phyloP scores from a whole-genome alignment of 2,797 vertebrate species.

The Sciurus vulgaris region DNA sequence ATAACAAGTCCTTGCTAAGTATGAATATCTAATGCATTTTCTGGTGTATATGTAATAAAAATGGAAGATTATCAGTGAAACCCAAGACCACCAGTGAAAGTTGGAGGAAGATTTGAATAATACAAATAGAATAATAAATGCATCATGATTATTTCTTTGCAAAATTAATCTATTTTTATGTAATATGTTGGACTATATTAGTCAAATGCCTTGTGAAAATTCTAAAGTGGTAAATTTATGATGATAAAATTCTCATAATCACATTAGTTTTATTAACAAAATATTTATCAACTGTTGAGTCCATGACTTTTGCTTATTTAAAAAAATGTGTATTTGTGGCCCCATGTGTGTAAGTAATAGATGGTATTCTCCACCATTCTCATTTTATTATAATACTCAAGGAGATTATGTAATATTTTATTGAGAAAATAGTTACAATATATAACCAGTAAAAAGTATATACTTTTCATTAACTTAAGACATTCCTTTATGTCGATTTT shows the following conservation, averaged over 20 bases:
- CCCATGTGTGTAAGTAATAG: neutral
- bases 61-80: neutral
- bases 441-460: neutral
- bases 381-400: neutral
- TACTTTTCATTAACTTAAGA: neutral
- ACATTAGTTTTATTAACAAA: slow-evolving; percentile 7
- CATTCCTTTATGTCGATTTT: neutral
- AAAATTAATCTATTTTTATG: neutral
- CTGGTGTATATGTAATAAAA: neutral
- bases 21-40: neutral
- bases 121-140: neutral
- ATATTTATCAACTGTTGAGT: neutral
- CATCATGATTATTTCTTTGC: neutral
- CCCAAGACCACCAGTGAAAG: neutral
- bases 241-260: neutral
- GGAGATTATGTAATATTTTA: neutral
- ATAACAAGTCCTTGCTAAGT: neutral
- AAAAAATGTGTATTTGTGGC: neutral
- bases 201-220: neutral
- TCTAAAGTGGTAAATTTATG: neutral
- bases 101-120: neutral
- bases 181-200: neutral
- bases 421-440: neutral
- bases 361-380: neutral
- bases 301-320: neutral